A percentile compares a stretch with the other conserved stretches of the same genome.
Conservation (phyloP, 2,888 invertebrate species). For the Eupeodes latifasciatus region DNA sequence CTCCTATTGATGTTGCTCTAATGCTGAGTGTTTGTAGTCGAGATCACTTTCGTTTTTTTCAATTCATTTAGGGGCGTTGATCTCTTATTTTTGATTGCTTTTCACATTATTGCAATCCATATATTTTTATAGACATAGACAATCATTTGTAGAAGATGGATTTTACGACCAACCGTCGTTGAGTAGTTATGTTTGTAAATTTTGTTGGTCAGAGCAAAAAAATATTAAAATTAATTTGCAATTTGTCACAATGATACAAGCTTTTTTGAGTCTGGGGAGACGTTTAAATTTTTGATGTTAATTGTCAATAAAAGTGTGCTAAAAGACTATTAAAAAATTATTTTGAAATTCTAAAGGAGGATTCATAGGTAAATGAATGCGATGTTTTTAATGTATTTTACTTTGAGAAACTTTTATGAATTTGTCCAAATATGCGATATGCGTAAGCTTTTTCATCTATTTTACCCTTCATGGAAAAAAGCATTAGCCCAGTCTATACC, state of each 20-base stretch:
- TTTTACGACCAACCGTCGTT: constrained; percentile 11
- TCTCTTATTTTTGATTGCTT: constrained; percentile 32
- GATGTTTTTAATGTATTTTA: neutral
- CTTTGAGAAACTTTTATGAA: too few species aligned
- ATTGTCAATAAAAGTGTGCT: constrained; percentile 31
- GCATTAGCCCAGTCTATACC: too few species aligned
- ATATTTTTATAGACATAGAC: constrained; percentile 14
- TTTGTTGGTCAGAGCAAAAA: constrained; percentile 16
- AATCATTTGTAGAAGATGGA: neutral
- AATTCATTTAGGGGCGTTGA: constrained; percentile 31
- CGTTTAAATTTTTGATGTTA: constrained; percentile 11
- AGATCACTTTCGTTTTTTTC: neutral
- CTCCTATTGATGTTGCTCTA: neutral
- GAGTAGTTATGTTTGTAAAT: neutral
- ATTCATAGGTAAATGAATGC: neutral
- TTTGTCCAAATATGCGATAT: too few species aligned
- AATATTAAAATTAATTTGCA: constrained; percentile 42
- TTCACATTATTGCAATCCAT: constrained; percentile 26
- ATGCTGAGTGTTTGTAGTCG: neutral
- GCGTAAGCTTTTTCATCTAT: too few species aligned
- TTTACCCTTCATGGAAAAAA: too few species aligned
- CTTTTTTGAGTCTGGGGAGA: constrained; percentile 23
- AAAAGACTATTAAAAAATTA: neutral
- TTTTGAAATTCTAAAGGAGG: neutral
- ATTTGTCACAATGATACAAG: constrained; percentile 42